phyloP scores from a whole-genome alignment of 2,797 vertebrate genomes.

The Nyctibius grandis region DNA sequence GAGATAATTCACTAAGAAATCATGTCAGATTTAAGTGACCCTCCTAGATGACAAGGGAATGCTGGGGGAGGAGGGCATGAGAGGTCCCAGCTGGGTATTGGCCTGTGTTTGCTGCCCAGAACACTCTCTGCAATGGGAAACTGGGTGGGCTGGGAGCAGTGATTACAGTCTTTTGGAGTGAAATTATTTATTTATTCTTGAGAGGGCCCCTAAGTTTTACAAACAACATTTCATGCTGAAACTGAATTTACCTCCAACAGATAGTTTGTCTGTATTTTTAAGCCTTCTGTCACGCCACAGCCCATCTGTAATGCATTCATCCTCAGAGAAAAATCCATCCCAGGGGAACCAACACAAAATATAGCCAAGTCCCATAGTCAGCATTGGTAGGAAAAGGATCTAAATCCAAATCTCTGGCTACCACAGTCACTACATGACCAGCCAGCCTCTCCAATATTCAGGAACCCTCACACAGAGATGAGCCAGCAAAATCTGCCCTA shows the following conservation, averaged over 20 bases:
- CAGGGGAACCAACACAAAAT: neutral
- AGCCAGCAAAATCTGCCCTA: neutral
- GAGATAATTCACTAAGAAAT: conserved; percentile 49
- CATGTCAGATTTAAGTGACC: conserved; percentile 16
- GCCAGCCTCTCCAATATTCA: neutral
- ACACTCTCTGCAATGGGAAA: neutral
- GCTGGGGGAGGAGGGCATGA: neutral
- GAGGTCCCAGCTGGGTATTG: neutral
- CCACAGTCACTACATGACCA: neutral
- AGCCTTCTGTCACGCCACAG: neutral
- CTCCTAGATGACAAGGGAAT: neutral
- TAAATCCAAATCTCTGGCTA: neutral
- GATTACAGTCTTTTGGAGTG: rapidly evolving
- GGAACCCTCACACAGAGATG: neutral
- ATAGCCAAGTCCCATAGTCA: neutral
- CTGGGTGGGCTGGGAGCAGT: neutral
- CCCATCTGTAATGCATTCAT: conserved; percentile 19
- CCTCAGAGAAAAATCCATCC: neutral
- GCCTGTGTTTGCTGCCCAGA: neutral
- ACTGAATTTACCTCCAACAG: neutral
- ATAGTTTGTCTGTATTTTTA: neutral
- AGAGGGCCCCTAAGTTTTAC: neutral
- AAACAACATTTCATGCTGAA: neutral
- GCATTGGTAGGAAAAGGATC: neutral
- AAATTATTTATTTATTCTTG: neutral